phyloP scores from a whole-genome alignment of 2,113 vertebrate genomes.

The Lanius ludovicianus region DNA sequence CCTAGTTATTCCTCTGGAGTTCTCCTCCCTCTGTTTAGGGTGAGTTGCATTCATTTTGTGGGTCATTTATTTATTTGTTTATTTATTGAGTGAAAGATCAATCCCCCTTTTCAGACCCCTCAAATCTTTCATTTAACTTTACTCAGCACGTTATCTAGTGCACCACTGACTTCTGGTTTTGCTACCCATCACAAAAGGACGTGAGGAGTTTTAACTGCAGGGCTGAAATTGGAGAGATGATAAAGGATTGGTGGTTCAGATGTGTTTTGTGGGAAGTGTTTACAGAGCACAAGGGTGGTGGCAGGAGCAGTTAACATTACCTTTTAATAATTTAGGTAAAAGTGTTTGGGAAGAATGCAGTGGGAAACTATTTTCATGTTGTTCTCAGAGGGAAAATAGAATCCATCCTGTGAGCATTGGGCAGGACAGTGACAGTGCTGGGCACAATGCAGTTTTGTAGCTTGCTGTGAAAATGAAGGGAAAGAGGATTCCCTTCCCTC shows the following conservation, averaged over 20 bases:
- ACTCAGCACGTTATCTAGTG: fast-evolving
- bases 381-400: not conserved
- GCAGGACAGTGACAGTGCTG: not conserved
- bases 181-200: fast-evolving
- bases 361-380: not conserved
- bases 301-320: not conserved
- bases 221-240: not conserved
- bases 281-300: not conserved
- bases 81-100: not conserved
- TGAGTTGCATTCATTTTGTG: not conserved
- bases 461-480: not conserved
- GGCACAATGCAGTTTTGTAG: not conserved
- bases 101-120: not conserved
- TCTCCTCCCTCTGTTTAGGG: not conserved
- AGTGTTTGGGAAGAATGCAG: not conserved
- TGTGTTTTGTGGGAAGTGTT: not conserved
- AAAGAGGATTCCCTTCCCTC: not conserved
- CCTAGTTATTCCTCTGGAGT: not conserved
- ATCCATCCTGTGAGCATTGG: not conserved
- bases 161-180: not conserved
- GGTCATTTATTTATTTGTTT: not conserved
- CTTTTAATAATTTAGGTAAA: not conserved
- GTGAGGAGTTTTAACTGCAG: not conserved
- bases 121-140: not conserved
- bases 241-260: not conserved